Evolutionary conservation across 2,797 vertebrate species (phyloP), one percentile per base, ranked within the genome.

Genomic region (Pipistrellus kuhlii): DNA sequence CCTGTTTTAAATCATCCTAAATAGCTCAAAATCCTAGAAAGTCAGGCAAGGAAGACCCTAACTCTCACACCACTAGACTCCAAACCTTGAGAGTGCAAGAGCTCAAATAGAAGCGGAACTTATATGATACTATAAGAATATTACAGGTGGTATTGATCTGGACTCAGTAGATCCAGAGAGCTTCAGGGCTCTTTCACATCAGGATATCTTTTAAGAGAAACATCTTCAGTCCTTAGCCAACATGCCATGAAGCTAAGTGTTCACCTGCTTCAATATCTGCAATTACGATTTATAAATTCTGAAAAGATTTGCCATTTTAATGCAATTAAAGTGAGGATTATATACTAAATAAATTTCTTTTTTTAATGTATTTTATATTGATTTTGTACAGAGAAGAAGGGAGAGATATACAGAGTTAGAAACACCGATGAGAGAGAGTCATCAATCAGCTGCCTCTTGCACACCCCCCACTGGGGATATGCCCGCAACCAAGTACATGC

Each of bases 221-320:
- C 14, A 80, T 20, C 48, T 68, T 64, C 18, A 38, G 41, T 8
- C 51, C 46, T 66, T 1, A 66, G 64, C 35, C 51, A 89, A 15
- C 25, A 46, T 3, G 8, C 20, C 41, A 27, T 4, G 83, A 13
- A 80, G 23, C 35, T 44, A 7, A 66, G 17, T 23, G 14, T 48
- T 77, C 23, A 35, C 30, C 51, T n/a, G 53, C n/a, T 81, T 62
- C 15, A n/a, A 17, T 13, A 44, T 30, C 41, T 51, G 32, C 75
- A 4, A 4, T 23, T n/a, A 76, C 57, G 88, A 73, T 80, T 38
- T 88, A 87, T 53, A 25, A 93, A 80, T 55, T 82, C 72, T 91
- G 57, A 53, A 94, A 90, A 93, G 13, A 94, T 27, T 27, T 3
- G 23, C 8, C 44, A 94, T 76, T 51, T 84, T 77, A 90, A 82